Base-by-base conservation (phyloP, 2,797 vertebrate species). In the Ptychadena robeensis region DNA sequence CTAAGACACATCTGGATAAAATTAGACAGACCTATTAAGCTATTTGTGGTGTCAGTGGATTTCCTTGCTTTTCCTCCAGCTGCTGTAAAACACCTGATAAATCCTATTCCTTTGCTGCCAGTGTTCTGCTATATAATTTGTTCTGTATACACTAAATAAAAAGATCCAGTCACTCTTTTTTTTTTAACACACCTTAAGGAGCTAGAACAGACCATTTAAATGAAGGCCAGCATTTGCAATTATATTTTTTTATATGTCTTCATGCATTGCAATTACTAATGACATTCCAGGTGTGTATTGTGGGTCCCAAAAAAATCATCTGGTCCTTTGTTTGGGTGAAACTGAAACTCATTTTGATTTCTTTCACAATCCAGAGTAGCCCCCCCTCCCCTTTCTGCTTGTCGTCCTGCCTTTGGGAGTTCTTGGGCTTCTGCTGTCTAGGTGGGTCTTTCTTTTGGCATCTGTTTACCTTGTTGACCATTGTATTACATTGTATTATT, bases 11-110 rank as follows among this genome's bases (percentile, higher is more conserved):
- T 68, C 63, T 81, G 80, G 63, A 30, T 67, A 37, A 59, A 35
- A 74, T 81, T 73, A 81, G 59, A 28, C 70, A 81, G 48, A 59
- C 38, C 44, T 74, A 37, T 57, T 74, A 73, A 73, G 80, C 40
- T 66, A 67, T 81, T 73, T 81, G 61, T 65, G 61, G 68, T 68
- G 65, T 67, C 65, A 68, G 61, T 38, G 70, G 61, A 67, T 68
- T 57, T 48, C 40, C 61, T 63, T 74, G 27, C 71, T 67, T 64
- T 35, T 35, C 28, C 40, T 81, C 22, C 30, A 44, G 25, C n/a
- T 65, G 69, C 59, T 48, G 72, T 65, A 37, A 66, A 44, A 66
- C 71, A 74, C 30, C 69, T 28, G 61, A 81, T 79, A 73, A 64
- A 73, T 48, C 38, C 22, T 9, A 12, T 48, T 77, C 40, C 35